Conservation (phyloP, 2,113 vertebrate genomes). For the Sceloporus undulatus region DNA sequence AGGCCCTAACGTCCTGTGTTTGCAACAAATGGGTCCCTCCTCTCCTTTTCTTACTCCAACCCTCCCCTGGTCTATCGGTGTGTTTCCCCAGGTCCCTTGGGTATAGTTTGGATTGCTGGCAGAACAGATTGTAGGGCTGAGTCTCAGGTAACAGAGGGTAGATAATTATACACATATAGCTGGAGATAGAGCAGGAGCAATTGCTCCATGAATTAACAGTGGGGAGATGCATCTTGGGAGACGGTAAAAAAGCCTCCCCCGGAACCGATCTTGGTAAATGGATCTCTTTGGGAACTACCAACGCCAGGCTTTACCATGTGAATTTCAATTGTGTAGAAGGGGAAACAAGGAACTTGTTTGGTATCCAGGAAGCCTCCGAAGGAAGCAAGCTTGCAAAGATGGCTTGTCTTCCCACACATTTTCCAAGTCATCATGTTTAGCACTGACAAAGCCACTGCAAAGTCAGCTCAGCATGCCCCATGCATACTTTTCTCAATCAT, state of each 20-base stretch:
- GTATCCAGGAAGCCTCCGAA: constrained; percentile 62
- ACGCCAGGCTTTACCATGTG: constrained; percentile 73
- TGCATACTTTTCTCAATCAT: not conserved
- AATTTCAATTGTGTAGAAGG: constrained; percentile 54
- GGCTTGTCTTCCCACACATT: constrained; percentile 51
- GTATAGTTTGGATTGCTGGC: constrained; percentile 70
- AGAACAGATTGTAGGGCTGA: constrained; percentile 43
- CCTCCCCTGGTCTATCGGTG: constrained; percentile 41
- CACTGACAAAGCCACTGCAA: not conserved
- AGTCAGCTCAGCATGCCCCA: not conserved
- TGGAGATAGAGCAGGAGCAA: constrained; percentile 67
- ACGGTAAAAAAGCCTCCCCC: constrained; percentile 60
- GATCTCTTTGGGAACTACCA: constrained; percentile 78
- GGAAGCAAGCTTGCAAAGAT: constrained; percentile 58
- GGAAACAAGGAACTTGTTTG: constrained; percentile 58
- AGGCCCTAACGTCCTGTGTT: constrained; percentile 73
- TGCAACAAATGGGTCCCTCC: constrained; percentile 57
- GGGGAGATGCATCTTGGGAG: constrained; percentile 75
- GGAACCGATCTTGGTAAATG: constrained; percentile 71
- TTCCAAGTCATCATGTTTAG: not conserved
- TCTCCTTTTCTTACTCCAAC: constrained; percentile 50
- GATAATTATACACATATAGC: constrained; percentile 75
- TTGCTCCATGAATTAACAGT: constrained; percentile 70
- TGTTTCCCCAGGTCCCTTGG: constrained; percentile 62
- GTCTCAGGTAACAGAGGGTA: constrained; percentile 75